Evolutionary conservation across 2,797 vertebrate genomes (phyloP).

Genomic region (Sebastes elongatus): DNA sequence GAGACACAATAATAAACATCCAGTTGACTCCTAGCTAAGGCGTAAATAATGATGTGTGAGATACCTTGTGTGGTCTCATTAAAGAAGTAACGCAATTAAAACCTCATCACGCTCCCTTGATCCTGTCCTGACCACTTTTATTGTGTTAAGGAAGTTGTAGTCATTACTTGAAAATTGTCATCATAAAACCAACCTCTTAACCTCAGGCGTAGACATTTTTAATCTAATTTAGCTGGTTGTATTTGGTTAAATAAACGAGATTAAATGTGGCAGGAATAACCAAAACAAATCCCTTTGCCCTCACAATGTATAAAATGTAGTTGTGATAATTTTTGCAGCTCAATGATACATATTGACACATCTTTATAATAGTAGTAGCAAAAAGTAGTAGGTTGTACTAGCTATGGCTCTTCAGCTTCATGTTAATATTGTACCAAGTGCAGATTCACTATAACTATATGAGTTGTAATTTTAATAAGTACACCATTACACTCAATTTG

Average conservation of each 20-base stretch:
- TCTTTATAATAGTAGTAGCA: not conserved
- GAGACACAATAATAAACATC: conserved; percentile 22
- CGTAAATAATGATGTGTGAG: conserved; percentile 26
- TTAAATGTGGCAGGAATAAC: not conserved
- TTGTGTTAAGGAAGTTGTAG: not conserved
- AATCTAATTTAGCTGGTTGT: not conserved
- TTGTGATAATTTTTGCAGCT: not conserved
- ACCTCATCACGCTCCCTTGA: not conserved
- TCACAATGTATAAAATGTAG: not conserved
- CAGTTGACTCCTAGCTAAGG: not conserved
- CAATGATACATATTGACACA: not conserved
- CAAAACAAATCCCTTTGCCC: not conserved
- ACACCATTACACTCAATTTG: not conserved
- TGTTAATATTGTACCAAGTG: not conserved
- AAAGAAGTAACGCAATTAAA: conserved; percentile 28
- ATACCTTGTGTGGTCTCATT: not conserved
- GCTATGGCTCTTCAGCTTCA: not conserved
- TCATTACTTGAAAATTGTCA: not conserved
- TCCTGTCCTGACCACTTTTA: not conserved
- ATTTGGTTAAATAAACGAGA: not conserved
- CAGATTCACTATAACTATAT: not conserved
- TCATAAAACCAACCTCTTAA: not conserved
- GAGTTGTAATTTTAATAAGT: not conserved
- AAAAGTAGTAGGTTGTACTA: not conserved
- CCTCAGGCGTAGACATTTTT: not conserved